These are phyloP conservation scores for Rhyzopertha dominica DNA, from an alignment of 1,140 invertebrate species.

Conservation along the genomic window DNA sequence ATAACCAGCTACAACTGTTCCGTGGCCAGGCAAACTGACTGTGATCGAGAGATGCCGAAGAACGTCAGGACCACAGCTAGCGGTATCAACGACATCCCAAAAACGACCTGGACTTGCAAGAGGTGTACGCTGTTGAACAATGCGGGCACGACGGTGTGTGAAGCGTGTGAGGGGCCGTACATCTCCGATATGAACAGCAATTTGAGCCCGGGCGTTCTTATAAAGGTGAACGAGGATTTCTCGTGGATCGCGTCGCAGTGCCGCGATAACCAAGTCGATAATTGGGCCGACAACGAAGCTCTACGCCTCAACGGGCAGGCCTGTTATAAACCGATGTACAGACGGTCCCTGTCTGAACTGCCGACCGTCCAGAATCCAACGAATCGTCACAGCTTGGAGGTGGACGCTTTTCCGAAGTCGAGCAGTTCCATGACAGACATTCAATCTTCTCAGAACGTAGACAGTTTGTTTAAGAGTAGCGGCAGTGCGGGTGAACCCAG, in stretches of 20 bases:
- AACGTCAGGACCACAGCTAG: slow-evolving; percentile 40
- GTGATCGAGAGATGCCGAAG: slow-evolving; percentile 33
- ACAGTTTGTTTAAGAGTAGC: not conserved
- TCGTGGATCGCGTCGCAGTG: not conserved
- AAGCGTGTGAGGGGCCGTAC: slow-evolving; percentile 59
- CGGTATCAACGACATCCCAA: slow-evolving; percentile 39
- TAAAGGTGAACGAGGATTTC: slow-evolving; percentile 33
- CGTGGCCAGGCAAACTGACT: slow-evolving; percentile 32
- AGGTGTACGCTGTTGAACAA: slow-evolving; percentile 83
- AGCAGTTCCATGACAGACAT: slow-evolving; percentile 45
- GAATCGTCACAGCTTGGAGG: slow-evolving; percentile 46
- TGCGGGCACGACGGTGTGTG: slow-evolving; percentile 52
- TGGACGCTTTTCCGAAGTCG: slow-evolving; percentile 35
- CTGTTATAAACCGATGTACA: slow-evolving; percentile 53
- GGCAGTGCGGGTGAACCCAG: slow-evolving; percentile 7
- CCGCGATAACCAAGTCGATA: slow-evolving; percentile 38
- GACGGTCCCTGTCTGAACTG: slow-evolving; percentile 59
- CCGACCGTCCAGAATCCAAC: slow-evolving; percentile 44
- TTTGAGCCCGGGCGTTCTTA: slow-evolving; percentile 40
- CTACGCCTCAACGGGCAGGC: slow-evolving; percentile 48
- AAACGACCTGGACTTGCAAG: slow-evolving; percentile 73
- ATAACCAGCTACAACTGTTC: slow-evolving; percentile 41
- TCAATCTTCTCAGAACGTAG: slow-evolving; percentile 21
- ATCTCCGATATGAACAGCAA: slow-evolving; percentile 47
- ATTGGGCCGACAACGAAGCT: slow-evolving; percentile 48